Base-by-base conservation (phyloP, 2,888 invertebrate genomes). In the Chouioia cunea region DNA sequence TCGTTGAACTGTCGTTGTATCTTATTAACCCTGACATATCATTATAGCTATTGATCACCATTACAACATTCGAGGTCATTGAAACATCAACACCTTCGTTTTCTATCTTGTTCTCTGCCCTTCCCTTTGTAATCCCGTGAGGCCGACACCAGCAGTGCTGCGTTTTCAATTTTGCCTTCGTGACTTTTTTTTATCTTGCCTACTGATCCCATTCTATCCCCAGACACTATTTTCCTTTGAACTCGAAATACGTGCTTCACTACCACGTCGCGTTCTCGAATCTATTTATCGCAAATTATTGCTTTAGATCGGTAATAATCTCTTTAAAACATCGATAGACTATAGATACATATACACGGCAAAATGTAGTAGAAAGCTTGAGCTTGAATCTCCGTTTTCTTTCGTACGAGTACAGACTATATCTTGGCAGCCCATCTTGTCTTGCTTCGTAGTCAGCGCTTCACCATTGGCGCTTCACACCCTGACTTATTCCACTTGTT, bases 351-450 rank as follows among this genome's bases (percentile, higher is more conserved):
- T n/a, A n/a, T n/a, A n/a, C n/a, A 1, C 6, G 10, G 36, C 4
- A 36, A 36, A 36, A 36, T n/a, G 36, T 36, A 12, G 36, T 6
- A 12, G 36, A 6, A 36, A 36, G 36, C 36, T 36, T 36, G 36
- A 36, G 36, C 6, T 36, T 36, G 36, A 36, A 36, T 36, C 36
- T 36, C 2, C 36, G 36, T 36, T 1, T 12, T 36, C 36, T 6
- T 12, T 1, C 6, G 12, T 10, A 36, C 36, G 36, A 36, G 36
- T 36, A 6, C 8, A 8, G 53, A 20, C 53, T 69, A 73, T 83
- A 84, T 84, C 84, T 83, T 80, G 81, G 82, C 79, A 80, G 78
- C 79, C 80, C 71, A 84, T 84, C 84, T 82, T 83, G 84, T 83
- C 82, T 81, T 78, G 75, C 74, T 62, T 77, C 73, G 58, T 36